A percentile compares a stretch with the other conserved stretches of the same genome.
phyloP scores from a whole-genome alignment of 2,888 invertebrate genomes.

The Ephialtes manifestator region DNA sequence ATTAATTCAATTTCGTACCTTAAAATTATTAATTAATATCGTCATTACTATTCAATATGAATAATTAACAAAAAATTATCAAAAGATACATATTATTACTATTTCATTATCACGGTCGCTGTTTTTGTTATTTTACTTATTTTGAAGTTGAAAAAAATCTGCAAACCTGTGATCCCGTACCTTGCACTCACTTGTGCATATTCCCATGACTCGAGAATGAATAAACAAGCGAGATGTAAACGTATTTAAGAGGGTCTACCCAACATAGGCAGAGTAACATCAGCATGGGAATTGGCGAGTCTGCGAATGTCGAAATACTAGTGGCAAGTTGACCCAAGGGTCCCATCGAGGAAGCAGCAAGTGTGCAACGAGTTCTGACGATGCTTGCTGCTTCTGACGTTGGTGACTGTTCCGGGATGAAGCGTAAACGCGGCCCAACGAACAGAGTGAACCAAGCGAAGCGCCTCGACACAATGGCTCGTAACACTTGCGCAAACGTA shows the following conservation, averaged over 20 bases:
- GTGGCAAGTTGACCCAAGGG: slow-evolving; percentile 77
- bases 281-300: slow-evolving; percentile 60
- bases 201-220: slow-evolving; percentile 4
- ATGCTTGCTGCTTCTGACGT: slow-evolving; percentile 20
- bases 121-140: not conserved
- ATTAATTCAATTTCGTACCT: too few species aligned
- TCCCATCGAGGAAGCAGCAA: slow-evolving; percentile 78
- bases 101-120: too few species aligned
- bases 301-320: slow-evolving; percentile 53
- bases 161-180: not conserved
- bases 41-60: not conserved
- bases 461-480: slow-evolving; percentile 78
- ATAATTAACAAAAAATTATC: not conserved
- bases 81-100: too few species aligned
- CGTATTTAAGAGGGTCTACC: slow-evolving; percentile 53
- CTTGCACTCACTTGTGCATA: slow-evolving; percentile 13
- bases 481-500: slow-evolving; percentile 76
- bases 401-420: slow-evolving; percentile 49
- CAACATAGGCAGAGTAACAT: slow-evolving; percentile 1
- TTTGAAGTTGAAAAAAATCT: not conserved
- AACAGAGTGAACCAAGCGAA: slow-evolving; percentile 66
- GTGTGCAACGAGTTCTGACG: slow-evolving; percentile 70
- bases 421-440: slow-evolving; percentile 46
- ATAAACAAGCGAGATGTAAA: slow-evolving; percentile 17
- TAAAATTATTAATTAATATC: not conserved